Conservation (phyloP, 2,797 vertebrate species). For the Alfaro cultratus region DNA sequence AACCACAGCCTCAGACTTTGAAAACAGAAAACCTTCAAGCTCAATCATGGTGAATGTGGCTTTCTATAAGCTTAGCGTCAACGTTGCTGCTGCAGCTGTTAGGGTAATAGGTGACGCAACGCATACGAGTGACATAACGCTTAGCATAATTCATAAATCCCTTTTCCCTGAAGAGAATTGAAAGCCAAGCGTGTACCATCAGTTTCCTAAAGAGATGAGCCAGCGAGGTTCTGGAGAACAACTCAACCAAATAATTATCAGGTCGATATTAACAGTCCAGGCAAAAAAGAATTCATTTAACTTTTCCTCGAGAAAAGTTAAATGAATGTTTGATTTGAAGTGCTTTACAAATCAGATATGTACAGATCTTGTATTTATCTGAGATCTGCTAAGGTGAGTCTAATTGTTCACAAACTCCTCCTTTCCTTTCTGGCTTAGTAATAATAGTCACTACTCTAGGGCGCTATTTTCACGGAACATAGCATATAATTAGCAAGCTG, state of each 20-base stretch:
- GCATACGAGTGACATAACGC: conserved; percentile 1
- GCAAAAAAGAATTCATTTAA: not conserved
- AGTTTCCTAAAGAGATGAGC: not conserved
- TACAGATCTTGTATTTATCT: not conserved
- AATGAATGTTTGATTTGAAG: not conserved
- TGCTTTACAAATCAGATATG: not conserved
- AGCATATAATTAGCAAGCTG: not conserved
- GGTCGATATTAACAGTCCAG: not conserved
- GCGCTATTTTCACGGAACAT: not conserved
- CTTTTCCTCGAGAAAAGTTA: no score
- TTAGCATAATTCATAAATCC: conserved; percentile 1
- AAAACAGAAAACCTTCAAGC: not conserved
- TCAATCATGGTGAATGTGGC: not conserved
- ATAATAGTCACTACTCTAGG: not conserved
- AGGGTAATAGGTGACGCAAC: conserved; percentile 1
- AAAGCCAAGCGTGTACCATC: not conserved
- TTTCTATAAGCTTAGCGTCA: not conserved
- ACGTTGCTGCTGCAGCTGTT: not conserved
- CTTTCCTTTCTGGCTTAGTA: not conserved
- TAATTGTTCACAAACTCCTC: not conserved
- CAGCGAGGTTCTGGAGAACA: not conserved
- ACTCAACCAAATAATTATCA: not conserved
- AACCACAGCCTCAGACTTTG: not conserved
- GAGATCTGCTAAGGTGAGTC: not conserved
- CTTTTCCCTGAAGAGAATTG: not conserved